Percentiles rank a stretch among this genome's conserved stretches.
phyloP scores from a whole-genome alignment of 2,797 vertebrate genomes.

The Erethizon dorsatum region DNA sequence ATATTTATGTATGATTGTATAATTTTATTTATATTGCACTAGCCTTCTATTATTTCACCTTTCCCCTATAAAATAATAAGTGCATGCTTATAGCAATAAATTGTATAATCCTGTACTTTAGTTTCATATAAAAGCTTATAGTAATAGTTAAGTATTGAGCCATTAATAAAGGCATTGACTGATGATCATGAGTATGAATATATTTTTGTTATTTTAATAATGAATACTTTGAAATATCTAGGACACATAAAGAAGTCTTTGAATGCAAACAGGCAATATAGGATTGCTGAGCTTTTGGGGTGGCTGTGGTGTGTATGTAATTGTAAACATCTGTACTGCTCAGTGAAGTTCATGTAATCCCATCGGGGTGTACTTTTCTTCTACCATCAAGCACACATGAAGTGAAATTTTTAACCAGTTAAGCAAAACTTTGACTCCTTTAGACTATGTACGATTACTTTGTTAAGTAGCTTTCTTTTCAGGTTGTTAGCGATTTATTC shows the following conservation, averaged over 20 bases:
- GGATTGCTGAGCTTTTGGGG: not conserved
- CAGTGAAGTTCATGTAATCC: not conserved
- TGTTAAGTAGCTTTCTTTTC: conserved; percentile 60
- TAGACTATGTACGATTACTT: not conserved
- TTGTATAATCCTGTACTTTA: conserved; percentile 10
- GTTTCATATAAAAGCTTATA: conserved; percentile 26
- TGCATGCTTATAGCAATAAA: conserved; percentile 46
- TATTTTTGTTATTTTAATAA: conserved; percentile 56
- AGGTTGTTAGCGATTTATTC: conserved; percentile 9
- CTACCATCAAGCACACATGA: not conserved
- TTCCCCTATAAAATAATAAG: conserved; percentile 47
- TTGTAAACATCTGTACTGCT: not conserved
- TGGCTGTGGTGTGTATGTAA: not conserved
- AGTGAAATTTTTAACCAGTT: conserved; percentile 39
- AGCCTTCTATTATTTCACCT: conserved; percentile 58
- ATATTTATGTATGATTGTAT: not conserved
- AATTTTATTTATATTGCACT: conserved; percentile 24
- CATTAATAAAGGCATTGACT: not conserved
- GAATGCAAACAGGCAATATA: not conserved
- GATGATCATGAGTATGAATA: not conserved
- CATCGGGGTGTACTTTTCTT: not conserved
- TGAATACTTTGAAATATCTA: conserved; percentile 55
- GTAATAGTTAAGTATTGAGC: conserved; percentile 24
- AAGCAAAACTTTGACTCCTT: conserved; percentile 31
- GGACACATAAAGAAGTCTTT: conserved; percentile 42